A percentile compares a stretch with the other conserved stretches of the same genome.
Conservation (phyloP, 2,797 vertebrate species). For the Epinephelus malabaricus region DNA sequence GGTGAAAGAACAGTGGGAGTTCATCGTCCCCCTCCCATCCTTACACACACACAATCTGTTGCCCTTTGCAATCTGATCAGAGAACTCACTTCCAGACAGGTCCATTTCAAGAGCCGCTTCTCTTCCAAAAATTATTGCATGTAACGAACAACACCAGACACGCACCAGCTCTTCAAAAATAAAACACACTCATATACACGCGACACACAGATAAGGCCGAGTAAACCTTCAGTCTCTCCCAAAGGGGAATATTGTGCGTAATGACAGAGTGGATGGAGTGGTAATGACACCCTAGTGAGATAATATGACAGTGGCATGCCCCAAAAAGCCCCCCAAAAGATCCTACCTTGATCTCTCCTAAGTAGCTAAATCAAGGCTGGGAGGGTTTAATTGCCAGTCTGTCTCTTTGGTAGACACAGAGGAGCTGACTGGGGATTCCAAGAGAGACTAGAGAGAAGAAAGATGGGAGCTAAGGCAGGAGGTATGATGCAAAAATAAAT, state of each 20-base stretch:
- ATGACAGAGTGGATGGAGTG: conserved; percentile 72
- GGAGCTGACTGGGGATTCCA: conserved; percentile 72
- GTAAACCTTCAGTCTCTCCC: conserved; percentile 58
- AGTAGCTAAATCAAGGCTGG: conserved; percentile 80
- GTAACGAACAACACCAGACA: conserved; percentile 36
- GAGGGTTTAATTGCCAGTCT: conserved; percentile 83
- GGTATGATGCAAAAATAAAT: conserved; percentile 60
- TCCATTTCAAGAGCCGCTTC: conserved; percentile 41
- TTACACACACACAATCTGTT: conserved; percentile 2
- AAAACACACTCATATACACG: conserved; percentile 1
- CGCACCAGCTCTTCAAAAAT: conserved; percentile 8
- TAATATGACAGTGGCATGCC: conserved; percentile 77
- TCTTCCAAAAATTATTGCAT: conserved; percentile 48
- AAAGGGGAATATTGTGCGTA: conserved; percentile 63
- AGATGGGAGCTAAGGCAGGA: conserved; percentile 45
- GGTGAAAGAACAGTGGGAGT: conserved; percentile 7
- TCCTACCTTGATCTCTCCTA: conserved; percentile 81
- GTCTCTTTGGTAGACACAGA: conserved; percentile 75
- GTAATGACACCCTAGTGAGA: conserved; percentile 84
- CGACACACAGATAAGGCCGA: conserved; percentile 32
- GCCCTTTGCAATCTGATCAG: conserved; percentile 18
- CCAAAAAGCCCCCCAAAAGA: conserved; percentile 76
- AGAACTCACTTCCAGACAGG: conserved; percentile 6
- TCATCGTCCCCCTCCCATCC: neutral
- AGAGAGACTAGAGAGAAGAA: conserved; percentile 54